Evolutionary conservation across 2,888 invertebrate genomes (phyloP), one percentile per base, ranked within the genome.

Genomic region (Drosophila kanekoi): DNA sequence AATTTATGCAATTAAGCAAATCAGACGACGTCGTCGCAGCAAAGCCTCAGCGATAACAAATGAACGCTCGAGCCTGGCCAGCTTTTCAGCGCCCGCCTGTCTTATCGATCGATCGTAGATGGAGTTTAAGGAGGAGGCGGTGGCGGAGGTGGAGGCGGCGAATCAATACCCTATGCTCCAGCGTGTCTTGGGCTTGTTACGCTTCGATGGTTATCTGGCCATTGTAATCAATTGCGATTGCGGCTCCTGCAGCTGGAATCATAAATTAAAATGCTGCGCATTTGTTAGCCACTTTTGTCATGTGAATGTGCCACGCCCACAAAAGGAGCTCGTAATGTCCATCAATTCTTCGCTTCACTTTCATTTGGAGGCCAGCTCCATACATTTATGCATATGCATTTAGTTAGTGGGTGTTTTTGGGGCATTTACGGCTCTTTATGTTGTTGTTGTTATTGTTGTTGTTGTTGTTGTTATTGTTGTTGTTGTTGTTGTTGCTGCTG

Each of bases 341-440:
- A 79, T 90, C 89, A 89, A 89, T 89, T 89, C 91, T 81, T 89
- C 89, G 90, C 90, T 89, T 89, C 84, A 89, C 91, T 89, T 89
- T 89, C 89, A 77, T 89, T 87, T 74, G 51, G 68, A 33, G 57
- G 62, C 60, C 60, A 65, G 44, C 58, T 75, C 58, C 43, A 51
- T 41, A 2, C 33, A 13, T 2, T 32, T 53, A 33, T 43, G n/a
- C 41, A 41, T 67, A 32, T 57, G 33, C 23, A 53, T 52, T 9
- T 43, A 18, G 57, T 66, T 73, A 52, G 84, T 89, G 87, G 89
- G 87, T 84, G 87, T 81, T 79, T 81, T 75, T 72, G 81, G 78
- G 63, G 75, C 81, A 74, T 65, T 70, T 79, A 68, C 38, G 59
- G 45, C 37, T 40, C 58, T 72, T 83, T 78, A 62, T 63, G 53